phyloP scores from a whole-genome alignment of 2,888 invertebrate species.

The Sympetrum striolatum region DNA sequence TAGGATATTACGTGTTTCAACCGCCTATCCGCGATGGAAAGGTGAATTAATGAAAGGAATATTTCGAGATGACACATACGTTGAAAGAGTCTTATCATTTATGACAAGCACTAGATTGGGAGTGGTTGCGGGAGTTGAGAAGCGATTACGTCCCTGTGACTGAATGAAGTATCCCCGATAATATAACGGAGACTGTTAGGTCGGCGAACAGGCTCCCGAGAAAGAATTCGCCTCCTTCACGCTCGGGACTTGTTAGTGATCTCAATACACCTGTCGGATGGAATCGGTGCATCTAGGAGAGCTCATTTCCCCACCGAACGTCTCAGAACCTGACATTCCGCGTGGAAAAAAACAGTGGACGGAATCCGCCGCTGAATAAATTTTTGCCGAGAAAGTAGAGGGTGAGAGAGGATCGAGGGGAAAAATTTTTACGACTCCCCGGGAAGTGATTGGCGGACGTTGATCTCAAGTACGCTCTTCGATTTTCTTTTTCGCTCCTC shows the following conservation, averaged over 20 bases:
- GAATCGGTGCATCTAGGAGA: neutral
- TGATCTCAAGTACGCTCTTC: neutral
- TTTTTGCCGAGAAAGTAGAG: neutral
- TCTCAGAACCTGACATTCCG: neutral
- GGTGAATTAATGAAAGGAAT: neutral
- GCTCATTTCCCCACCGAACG: neutral
- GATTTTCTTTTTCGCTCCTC: neutral
- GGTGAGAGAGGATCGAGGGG: neutral
- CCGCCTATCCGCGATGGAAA: too few species aligned
- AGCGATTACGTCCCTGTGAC: neutral
- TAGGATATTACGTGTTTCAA: too few species aligned
- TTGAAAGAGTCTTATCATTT: too few species aligned
- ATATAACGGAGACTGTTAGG: neutral
- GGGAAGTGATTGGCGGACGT: constrained; percentile 24
- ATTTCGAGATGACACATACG: too few species aligned
- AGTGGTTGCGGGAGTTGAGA: neutral
- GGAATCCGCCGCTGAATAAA: neutral
- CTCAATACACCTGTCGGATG: constrained; percentile 9
- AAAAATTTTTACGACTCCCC: neutral
- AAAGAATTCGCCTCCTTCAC: neutral
- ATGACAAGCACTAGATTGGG: too few species aligned
- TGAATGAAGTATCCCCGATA: neutral
- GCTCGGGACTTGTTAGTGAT: constrained; percentile 17
- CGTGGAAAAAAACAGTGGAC: neutral
- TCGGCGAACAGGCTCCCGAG: neutral